Percentiles rank a stretch among this genome's conserved stretches.
These are phyloP conservation scores for Neostethus bicornis DNA, from an alignment of 2,797 vertebrate species.

Conservation along the genomic window DNA sequence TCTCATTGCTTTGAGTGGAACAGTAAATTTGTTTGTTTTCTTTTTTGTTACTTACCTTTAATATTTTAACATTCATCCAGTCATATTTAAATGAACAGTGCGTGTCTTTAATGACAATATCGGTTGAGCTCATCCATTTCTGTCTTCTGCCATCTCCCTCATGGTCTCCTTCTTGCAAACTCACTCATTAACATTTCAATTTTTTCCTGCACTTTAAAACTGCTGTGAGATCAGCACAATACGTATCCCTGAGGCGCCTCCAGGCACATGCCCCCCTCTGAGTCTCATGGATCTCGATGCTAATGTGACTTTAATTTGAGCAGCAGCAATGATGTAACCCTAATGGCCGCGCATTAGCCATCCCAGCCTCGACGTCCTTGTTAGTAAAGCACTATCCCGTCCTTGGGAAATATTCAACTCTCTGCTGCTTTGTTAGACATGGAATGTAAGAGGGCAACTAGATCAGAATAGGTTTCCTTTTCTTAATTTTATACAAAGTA, in stretches of 20 bases:
- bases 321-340: slow-evolving; percentile 65
- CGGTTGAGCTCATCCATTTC: slow-evolving; percentile 21
- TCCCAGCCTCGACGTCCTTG: slow-evolving; percentile 47
- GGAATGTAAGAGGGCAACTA: slow-evolving; percentile 30
- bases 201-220: slow-evolving; percentile 47
- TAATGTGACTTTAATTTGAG: slow-evolving; percentile 72
- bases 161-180: slow-evolving; percentile 10
- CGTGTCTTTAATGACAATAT: background rate
- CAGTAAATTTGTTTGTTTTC: slow-evolving; percentile 17
- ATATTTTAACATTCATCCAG: background rate
- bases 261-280: slow-evolving; percentile 39
- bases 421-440: slow-evolving; percentile 32
- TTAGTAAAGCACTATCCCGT: slow-evolving; percentile 62
- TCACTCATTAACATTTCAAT: slow-evolving; percentile 60
- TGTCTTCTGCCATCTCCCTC: slow-evolving; percentile 5
- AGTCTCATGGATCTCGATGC: slow-evolving; percentile 37
- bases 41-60: slow-evolving; percentile 5
- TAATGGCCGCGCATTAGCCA: slow-evolving; percentile 62
- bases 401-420: slow-evolving; percentile 61
- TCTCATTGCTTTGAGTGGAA: slow-evolving; percentile 42
- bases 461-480: no score
- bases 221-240: slow-evolving; percentile 53
- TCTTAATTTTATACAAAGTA: no score
- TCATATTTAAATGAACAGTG: background rate
- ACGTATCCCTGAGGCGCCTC: slow-evolving; percentile 47